Evolutionary conservation across 2,888 invertebrate genomes (phyloP).

Genomic region (Drosophila kanekoi): DNA sequence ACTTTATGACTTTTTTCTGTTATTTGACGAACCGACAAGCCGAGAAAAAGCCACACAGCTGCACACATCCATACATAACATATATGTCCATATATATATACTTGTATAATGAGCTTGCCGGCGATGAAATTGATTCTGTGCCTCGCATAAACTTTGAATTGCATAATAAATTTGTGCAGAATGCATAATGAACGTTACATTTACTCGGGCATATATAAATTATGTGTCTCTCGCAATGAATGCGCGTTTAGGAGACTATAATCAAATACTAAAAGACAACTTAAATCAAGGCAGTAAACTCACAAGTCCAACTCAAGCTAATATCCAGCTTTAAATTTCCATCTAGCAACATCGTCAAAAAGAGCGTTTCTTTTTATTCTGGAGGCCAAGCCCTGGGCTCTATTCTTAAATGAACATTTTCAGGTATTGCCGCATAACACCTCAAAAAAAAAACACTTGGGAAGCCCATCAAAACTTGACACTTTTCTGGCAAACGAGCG

Average conservation of each 20-base stretch:
- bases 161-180: constrained; percentile 75
- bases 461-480: constrained; percentile 63
- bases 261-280: constrained; percentile 10
- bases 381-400: neutral
- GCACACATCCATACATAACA: neutral
- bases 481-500: constrained; percentile 46
- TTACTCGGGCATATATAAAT: constrained; percentile 12
- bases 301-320: neutral
- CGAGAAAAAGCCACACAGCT: constrained; percentile 10
- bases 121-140: constrained; percentile 68
- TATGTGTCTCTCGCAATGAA: constrained; percentile 9
- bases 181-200: constrained; percentile 63
- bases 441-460: constrained; percentile 46
- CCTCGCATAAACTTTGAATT: constrained; percentile 56
- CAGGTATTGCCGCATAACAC: constrained; percentile 26
- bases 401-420: neutral
- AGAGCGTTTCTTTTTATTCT: neutral
- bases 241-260: constrained; percentile 8
- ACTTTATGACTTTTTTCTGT: constrained; percentile 67
- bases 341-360: constrained; percentile 2
- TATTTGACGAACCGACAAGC: constrained; percentile 34
- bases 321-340: constrained; percentile 9
- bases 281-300: constrained; percentile 8
- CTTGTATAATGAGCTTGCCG: constrained; percentile 29
- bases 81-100: neutral